A percentile compares a stretch with the other conserved stretches of the same genome.
Evolutionary conservation across 2,113 vertebrate genomes (phyloP).

Genomic region (Pelmatolapia mariae): DNA sequence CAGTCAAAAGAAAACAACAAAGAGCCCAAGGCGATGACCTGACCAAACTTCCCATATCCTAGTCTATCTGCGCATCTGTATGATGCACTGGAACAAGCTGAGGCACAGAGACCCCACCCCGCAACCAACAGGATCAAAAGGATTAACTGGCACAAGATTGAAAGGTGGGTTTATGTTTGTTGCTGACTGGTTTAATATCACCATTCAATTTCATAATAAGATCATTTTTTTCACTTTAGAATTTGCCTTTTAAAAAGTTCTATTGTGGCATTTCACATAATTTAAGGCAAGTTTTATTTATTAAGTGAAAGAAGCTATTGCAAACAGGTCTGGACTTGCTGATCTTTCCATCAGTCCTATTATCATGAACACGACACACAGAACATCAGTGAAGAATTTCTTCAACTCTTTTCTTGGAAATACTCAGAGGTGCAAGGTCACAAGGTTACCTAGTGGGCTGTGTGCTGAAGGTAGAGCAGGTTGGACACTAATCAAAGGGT

Average conservation of each 20-base stretch:
- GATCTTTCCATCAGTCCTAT: not conserved
- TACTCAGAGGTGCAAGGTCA: not conserved
- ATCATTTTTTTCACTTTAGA: not conserved
- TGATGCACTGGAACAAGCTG: not conserved
- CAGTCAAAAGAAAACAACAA: not conserved
- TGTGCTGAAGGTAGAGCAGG: not conserved
- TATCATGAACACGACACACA: not conserved
- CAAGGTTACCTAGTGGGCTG: not conserved
- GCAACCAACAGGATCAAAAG: not conserved
- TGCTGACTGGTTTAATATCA: not conserved
- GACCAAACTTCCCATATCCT: not conserved
- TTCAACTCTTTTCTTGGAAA: not conserved
- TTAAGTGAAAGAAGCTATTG: not conserved
- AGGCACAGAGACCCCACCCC: not conserved
- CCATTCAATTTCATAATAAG: not conserved
- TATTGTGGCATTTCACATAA: not conserved
- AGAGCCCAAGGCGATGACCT: not conserved
- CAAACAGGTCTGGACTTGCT: not conserved
- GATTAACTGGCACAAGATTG: not conserved
- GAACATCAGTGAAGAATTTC: not conserved
- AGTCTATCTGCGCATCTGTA: not conserved
- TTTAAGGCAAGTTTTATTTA: not conserved
- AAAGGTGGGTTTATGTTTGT: not conserved
- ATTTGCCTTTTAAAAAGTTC: not conserved
- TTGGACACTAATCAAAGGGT: not conserved